These are phyloP conservation scores for Cephus spinipes DNA, from an alignment of 2,888 invertebrate genomes.

Conservation along the genomic window DNA sequence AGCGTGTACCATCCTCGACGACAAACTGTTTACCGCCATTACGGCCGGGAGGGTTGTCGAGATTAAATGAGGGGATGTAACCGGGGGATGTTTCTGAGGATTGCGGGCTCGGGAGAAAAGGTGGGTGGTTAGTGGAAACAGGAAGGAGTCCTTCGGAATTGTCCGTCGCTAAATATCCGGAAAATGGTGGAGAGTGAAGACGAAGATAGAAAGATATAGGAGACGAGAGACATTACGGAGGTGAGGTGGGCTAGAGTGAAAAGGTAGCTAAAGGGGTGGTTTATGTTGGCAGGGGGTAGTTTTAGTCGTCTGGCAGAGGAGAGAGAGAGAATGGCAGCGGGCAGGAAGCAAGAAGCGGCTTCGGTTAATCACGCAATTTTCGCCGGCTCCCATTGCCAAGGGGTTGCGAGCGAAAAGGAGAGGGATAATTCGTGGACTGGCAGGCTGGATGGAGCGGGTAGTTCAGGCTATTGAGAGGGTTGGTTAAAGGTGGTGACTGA, in stretches of 20 bases:
- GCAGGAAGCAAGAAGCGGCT: constrained; percentile 27
- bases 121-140: not conserved
- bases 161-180: constrained; percentile 7
- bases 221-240: not conserved
- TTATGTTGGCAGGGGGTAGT: not conserved
- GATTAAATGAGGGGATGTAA: not conserved
- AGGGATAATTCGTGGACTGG: constrained; percentile 14
- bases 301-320: not conserved
- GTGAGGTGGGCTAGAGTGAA: not conserved
- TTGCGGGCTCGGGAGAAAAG: not conserved
- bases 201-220: not conserved
- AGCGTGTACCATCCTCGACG: not conserved
- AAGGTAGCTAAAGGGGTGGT: not conserved
- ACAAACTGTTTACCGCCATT: not conserved
- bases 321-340: constrained; percentile 23
- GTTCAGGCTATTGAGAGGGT: not conserved
- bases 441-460: not conserved
- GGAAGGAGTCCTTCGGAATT: not conserved
- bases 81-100: not conserved
- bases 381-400: constrained; percentile 37
- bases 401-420: not conserved
- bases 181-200: not conserved
- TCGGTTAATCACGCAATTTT: constrained; percentile 54
- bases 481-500: not conserved
- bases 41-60: not conserved